Conservation (phyloP, 2,888 invertebrate genomes). For the Theodoxus fluviatilis region DNA sequence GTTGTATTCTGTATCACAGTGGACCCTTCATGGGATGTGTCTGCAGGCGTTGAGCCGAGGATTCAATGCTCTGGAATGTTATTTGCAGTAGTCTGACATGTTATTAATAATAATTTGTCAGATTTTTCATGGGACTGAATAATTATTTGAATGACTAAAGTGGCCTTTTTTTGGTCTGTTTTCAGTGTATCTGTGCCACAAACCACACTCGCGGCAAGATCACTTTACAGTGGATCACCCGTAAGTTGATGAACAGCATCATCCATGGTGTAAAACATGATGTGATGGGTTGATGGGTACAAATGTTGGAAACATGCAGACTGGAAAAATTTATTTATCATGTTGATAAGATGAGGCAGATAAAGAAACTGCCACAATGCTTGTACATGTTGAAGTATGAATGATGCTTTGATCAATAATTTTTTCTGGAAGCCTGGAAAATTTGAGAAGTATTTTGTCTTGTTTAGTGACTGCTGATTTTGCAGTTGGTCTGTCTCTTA, state of each 20-base stretch:
- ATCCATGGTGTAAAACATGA: too few relatives aligned
- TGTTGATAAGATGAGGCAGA: too few relatives aligned
- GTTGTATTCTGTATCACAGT: too few relatives aligned
- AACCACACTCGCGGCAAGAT: conserved; percentile 64
- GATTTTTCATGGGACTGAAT: not conserved
- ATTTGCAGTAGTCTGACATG: not conserved
- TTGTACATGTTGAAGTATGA: not conserved
- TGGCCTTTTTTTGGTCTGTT: conserved; percentile 1
- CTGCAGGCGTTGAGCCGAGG: too few relatives aligned
- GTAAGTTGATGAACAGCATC: conserved; percentile 40
- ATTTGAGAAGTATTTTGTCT: too few relatives aligned
- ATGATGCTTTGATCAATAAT: not conserved
- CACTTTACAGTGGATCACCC: conserved; percentile 60
- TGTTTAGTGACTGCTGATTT: too few relatives aligned
- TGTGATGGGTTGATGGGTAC: too few relatives aligned
- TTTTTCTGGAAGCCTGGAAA: too few relatives aligned
- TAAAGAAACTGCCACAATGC: too few relatives aligned
- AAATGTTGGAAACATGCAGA: not conserved
- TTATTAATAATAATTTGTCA: not conserved
- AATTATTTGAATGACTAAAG: not conserved
- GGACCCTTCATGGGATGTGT: too few relatives aligned
- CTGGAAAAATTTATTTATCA: not conserved
- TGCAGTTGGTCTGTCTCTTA: too few relatives aligned
- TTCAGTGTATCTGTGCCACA: conserved; percentile 54
- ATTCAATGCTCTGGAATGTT: not conserved